These are phyloP conservation scores for Polymixis lichenea DNA, from an alignment of 2,888 invertebrate species.

Conservation along the genomic window DNA sequence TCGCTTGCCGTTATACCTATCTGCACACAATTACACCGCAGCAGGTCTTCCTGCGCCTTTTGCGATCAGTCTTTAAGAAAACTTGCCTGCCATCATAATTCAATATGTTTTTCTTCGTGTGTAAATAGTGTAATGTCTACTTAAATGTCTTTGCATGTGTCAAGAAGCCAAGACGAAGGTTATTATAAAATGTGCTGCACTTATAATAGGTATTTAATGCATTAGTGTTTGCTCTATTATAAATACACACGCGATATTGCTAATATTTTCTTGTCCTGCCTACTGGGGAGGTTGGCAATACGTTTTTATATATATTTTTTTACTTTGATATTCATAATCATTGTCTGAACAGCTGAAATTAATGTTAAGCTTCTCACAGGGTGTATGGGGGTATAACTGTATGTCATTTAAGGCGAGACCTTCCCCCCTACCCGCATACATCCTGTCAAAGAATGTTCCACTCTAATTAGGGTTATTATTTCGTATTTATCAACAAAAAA, in stretches of 20 bases:
- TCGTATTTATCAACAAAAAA: too few relatives aligned
- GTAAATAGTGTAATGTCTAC: conserved; percentile 1
- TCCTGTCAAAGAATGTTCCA: background rate
- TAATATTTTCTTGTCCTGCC: conserved; percentile 16
- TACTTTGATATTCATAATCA: background rate
- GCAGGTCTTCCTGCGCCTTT: too few relatives aligned
- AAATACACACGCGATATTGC: conserved; percentile 52
- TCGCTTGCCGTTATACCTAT: too few relatives aligned
- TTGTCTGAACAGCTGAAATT: background rate
- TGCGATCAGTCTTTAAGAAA: background rate
- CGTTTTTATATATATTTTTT: background rate
- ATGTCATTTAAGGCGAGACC: background rate
- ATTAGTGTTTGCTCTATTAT: conserved; percentile 43
- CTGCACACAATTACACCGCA: too few relatives aligned
- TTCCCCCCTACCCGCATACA: too few relatives aligned
- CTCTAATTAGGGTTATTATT: background rate
- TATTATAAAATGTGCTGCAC: conserved; percentile 10
- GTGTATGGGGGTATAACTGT: too few relatives aligned
- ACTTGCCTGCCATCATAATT: background rate
- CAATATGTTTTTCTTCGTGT: background rate
- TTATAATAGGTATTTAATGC: conserved; percentile 38
- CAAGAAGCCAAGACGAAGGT: conserved; percentile 51
- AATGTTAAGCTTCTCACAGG: background rate
- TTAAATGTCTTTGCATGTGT: conserved; percentile 23
- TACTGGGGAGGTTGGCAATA: conserved; percentile 11